A percentile compares a stretch with the other conserved stretches of the same genome.
Conservation (phyloP, 1,140 invertebrate genomes). For the Berghia stephanieae region DNA sequence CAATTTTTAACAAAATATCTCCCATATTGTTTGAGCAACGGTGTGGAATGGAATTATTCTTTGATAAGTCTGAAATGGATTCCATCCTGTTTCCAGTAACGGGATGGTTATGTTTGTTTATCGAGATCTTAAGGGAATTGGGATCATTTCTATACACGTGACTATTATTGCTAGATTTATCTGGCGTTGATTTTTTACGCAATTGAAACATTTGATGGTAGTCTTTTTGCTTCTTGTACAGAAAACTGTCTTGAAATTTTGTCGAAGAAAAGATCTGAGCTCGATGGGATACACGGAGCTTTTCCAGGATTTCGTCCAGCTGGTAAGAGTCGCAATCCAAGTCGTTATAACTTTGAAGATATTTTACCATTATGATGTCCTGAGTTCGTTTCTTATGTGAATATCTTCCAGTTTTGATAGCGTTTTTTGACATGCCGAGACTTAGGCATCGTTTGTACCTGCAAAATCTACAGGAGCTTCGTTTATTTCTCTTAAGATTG, state of each 20-base stretch:
- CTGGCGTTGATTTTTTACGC: conserved; percentile 17
- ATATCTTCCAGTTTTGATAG: conserved; percentile 54
- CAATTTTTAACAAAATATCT: too few relatives aligned
- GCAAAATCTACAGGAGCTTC: conserved; percentile 48
- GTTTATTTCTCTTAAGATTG: conserved; percentile 39
- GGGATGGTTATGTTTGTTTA: not conserved
- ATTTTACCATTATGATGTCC: conserved; percentile 50
- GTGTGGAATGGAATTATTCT: too few relatives aligned
- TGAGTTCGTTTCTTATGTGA: conserved; percentile 49
- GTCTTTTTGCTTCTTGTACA: conserved; percentile 1
- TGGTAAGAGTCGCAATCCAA: not conserved
- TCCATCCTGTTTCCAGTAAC: not conserved
- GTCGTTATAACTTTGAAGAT: conserved; percentile 26
- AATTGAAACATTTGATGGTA: conserved; percentile 9
- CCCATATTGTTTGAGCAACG: too few relatives aligned
- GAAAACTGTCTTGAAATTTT: not conserved
- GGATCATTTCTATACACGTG: not conserved
- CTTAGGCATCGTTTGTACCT: conserved; percentile 48
- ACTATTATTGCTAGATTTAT: too few relatives aligned
- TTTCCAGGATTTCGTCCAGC: not conserved
- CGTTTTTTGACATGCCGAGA: conserved; percentile 53
- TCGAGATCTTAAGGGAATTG: not conserved
- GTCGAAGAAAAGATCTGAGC: not conserved
- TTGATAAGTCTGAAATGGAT: not conserved
- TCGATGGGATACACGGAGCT: not conserved